These are phyloP conservation scores for Epistrophe grossulariae DNA, from an alignment of 2,888 invertebrate species.

Conservation along the genomic window DNA sequence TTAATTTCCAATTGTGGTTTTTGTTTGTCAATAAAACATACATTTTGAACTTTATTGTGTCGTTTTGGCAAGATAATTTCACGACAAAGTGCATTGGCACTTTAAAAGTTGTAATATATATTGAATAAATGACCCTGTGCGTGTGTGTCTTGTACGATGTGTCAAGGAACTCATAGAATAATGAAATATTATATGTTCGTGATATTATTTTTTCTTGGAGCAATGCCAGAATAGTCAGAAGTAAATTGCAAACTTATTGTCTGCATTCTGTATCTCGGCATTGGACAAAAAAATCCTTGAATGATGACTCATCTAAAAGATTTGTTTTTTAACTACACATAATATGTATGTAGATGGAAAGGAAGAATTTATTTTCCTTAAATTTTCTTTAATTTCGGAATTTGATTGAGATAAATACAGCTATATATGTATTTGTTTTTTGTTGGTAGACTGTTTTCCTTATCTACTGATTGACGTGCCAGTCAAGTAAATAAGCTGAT, in stretches of 20 bases:
- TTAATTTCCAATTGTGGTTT: constrained; percentile 15
- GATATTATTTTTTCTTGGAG: constrained; percentile 1
- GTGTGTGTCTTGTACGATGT: neutral
- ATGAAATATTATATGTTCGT: neutral
- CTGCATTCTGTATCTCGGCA: neutral
- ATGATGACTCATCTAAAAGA: neutral
- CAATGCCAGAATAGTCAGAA: constrained; percentile 7
- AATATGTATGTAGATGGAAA: too few relatives aligned
- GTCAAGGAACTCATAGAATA: constrained; percentile 9
- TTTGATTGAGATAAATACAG: neutral
- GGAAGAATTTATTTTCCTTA: neutral
- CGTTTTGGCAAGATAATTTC: neutral
- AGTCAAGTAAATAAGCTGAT: constrained; percentile 7
- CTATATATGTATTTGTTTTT: neutral
- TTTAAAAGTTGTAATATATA: neutral
- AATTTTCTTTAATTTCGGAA: neutral
- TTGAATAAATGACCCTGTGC: neutral
- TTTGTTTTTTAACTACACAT: constrained; percentile 3
- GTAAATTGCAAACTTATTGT: constrained; percentile 11
- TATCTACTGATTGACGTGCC: constrained; percentile 18
- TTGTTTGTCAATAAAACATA: constrained; percentile 1
- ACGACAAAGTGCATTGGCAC: constrained; percentile 14
- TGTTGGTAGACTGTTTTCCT: neutral
- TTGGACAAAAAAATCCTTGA: neutral
- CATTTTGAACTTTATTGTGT: neutral